These are phyloP conservation scores for Troides aeacus DNA, from an alignment of 2,888 invertebrate genomes.

Conservation along the genomic window DNA sequence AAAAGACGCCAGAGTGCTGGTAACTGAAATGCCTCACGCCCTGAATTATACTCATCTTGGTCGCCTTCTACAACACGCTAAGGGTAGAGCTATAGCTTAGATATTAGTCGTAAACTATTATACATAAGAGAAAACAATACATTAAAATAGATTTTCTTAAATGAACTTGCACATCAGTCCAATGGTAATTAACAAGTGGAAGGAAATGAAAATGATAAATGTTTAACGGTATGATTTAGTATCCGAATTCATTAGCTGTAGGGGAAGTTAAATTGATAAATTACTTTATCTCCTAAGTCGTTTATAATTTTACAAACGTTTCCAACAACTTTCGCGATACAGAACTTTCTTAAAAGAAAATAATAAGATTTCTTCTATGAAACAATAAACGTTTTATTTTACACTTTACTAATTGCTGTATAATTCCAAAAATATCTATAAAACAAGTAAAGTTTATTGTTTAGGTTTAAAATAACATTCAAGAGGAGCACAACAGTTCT, in stretches of 20 bases:
- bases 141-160: not conserved
- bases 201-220: slow-evolving; percentile 20
- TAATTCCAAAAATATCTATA: too few species aligned
- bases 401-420: too few species aligned
- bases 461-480: too few species aligned
- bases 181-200: slow-evolving; percentile 15
- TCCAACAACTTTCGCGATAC: not conserved
- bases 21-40: too few species aligned
- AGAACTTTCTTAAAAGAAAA: not conserved
- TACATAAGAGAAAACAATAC: not conserved
- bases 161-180: not conserved
- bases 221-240: slow-evolving; percentile 18
- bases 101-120: too few species aligned
- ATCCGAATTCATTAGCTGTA: slow-evolving; percentile 21
- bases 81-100: too few species aligned
- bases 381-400: too few species aligned
- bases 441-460: too few species aligned
- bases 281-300: slow-evolving; percentile 15
- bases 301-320: slow-evolving; percentile 14
- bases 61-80: too few species aligned
- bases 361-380: not conserved
- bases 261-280: slow-evolving; percentile 24
- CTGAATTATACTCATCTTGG: too few species aligned
- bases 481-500: too few species aligned
- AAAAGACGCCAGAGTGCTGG: too few species aligned